These are phyloP conservation scores for Ambastaia sidthimunki DNA, from an alignment of 2,797 vertebrate genomes.

Conservation along the genomic window DNA sequence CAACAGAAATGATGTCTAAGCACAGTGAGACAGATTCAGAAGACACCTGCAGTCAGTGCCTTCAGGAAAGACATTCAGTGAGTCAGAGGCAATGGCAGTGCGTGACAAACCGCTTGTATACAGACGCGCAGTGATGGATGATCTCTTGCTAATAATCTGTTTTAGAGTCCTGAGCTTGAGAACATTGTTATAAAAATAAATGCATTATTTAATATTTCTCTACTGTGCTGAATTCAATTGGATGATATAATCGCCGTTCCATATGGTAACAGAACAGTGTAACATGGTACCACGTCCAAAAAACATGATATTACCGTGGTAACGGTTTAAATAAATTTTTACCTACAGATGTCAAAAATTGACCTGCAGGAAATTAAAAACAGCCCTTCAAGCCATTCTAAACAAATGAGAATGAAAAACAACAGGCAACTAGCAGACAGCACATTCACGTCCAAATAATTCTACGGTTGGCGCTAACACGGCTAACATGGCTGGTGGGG, in stretches of 20 bases:
- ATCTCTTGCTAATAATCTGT: background rate
- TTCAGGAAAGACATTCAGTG: background rate
- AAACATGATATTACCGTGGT: no score
- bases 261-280: no score
- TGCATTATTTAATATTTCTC: background rate
- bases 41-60: conserved; percentile 12
- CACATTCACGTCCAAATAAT: background rate
- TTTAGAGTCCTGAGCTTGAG: background rate
- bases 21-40: background rate
- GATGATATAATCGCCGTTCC: background rate
- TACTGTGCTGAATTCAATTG: background rate
- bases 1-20: conserved; percentile 13
- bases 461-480: background rate
- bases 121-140: background rate
- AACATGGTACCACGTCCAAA: no score
- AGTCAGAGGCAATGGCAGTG: conserved; percentile 1
- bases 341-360: no score
- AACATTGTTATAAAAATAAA: background rate
- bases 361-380: background rate
- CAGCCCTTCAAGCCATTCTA: background rate
- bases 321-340: no score
- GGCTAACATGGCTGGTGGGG: conserved; percentile 15
- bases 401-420: background rate
- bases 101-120: background rate
- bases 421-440: background rate